Evolutionary conservation across 2,797 vertebrate genomes (phyloP).

Genomic region (Bovichtus diacanthus): DNA sequence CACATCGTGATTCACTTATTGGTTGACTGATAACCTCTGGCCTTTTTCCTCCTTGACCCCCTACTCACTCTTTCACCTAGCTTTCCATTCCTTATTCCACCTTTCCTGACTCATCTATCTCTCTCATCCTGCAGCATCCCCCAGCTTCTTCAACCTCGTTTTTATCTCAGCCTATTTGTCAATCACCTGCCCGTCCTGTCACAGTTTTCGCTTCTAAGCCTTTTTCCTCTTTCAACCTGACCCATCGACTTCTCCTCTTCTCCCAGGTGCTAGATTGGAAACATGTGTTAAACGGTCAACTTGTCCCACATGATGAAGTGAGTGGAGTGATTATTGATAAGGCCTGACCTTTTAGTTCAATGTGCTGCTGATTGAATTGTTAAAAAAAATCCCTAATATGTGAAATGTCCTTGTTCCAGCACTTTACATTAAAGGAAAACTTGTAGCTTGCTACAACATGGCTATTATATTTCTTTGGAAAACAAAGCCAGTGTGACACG

Average conservation of each 20-base stretch:
- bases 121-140: conserved; percentile 40
- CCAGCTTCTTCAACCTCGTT: conserved; percentile 9
- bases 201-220: conserved; percentile 9
- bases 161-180: conserved; percentile 47
- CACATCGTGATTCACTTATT: conserved; percentile 51
- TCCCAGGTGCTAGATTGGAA: conserved; percentile 36
- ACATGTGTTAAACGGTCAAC: conserved; percentile 4
- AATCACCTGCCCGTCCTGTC: conserved; percentile 21
- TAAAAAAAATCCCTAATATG: not conserved
- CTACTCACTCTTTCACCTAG: conserved; percentile 29
- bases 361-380: not conserved
- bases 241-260: conserved; percentile 1
- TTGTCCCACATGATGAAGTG: conserved; percentile 3
- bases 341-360: not conserved
- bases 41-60: conserved; percentile 42
- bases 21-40: conserved; percentile 68
- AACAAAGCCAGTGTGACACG: not conserved
- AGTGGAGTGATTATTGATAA: conserved; percentile 13
- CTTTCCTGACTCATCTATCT: conserved; percentile 40
- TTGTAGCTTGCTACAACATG: not conserved
- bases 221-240: conserved; percentile 7
- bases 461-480: not conserved
- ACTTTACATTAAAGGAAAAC: not conserved
- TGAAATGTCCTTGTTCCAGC: not conserved
- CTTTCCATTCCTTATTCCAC: conserved; percentile 21